phyloP scores from a whole-genome alignment of 2,113 vertebrate species.

The Ia io region DNA sequence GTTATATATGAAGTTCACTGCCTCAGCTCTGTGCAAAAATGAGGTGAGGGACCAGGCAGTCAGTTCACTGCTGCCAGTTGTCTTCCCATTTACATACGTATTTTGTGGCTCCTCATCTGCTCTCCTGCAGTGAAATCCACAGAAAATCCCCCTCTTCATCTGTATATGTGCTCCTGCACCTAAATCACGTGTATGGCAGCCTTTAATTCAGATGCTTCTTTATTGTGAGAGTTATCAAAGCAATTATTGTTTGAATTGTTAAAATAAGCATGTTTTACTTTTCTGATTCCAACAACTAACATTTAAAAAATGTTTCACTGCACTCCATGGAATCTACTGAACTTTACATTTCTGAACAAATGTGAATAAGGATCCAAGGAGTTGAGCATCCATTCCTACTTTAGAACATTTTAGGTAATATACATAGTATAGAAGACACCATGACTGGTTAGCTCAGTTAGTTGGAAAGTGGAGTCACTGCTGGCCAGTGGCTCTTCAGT shows the following conservation, averaged over 20 bases:
- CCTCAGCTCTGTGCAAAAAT: not conserved
- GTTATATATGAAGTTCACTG: rapidly evolving
- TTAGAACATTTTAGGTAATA: not conserved
- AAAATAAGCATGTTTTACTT: not conserved
- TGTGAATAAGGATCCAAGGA: not conserved
- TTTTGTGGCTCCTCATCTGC: not conserved
- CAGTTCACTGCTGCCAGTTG: not conserved
- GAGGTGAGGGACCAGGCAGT: not conserved
- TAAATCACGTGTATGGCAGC: not conserved
- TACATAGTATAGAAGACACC: not conserved
- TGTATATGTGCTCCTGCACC: not conserved
- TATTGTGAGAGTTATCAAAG: not conserved
- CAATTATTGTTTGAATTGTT: not conserved
- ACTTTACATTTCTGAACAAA: not conserved
- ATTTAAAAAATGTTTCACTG: not conserved
- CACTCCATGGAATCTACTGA: not conserved
- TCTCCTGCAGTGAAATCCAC: not conserved
- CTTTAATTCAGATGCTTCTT: not conserved
- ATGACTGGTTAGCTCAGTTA: not conserved
- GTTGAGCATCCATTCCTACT: not conserved
- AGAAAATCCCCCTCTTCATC: not conserved
- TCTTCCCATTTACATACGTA: not conserved
- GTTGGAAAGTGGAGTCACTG: not conserved
- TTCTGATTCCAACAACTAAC: not conserved
- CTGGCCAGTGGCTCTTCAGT: not conserved